Base-by-base conservation (phyloP, 2,797 vertebrate species). In the Halcyon leucocephala region DNA sequence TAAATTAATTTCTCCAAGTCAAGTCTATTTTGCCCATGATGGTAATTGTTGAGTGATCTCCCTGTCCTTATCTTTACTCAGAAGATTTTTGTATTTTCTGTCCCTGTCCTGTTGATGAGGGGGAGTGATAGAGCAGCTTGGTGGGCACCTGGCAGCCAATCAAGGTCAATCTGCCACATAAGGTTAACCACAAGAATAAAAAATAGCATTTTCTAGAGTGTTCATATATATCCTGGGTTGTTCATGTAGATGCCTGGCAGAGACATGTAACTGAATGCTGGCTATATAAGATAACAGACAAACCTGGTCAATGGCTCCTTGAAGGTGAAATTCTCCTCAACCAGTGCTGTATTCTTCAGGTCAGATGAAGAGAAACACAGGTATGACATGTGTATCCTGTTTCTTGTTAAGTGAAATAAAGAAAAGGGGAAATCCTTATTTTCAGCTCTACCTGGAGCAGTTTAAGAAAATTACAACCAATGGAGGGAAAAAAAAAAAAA, bases 61-160 rank as follows among this genome's bases (percentile, higher is more conserved):
- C 22, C 25, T 74, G 65, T 70, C 42, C 31, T 79, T 70, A 37
- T 10, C 22, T 44, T 29, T 31, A 60, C 9, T 12, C 9, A 52
- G 1, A 2, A 70, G 14, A 7, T 52, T 84, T 52, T 58, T 10
- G 1, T 58, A 71, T 72, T 72, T 77, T 90, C 49, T 64, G 28
- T 5, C 39, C 13, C 14, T 39, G 25, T 44, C 19, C 28, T 64
- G 8, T 8, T 58, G 60, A 84, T 51, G 13, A 77, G 4, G 5
- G 4, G 0, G 0, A 82, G 39, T 37, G 31, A 73, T 6, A 64
- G 39, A 69, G 24, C 0, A 1, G 37, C 4, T 42, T 77, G 31
- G 11, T 29, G 24, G 29, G 39, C 16, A 81, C 41, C 12, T 61
- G 35, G 41, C 22, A 74, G 48, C 35, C 21, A 48, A 18, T 61